Base-by-base conservation (phyloP, 2,113 vertebrate genomes). In the Poeciliopsis prolifica region DNA sequence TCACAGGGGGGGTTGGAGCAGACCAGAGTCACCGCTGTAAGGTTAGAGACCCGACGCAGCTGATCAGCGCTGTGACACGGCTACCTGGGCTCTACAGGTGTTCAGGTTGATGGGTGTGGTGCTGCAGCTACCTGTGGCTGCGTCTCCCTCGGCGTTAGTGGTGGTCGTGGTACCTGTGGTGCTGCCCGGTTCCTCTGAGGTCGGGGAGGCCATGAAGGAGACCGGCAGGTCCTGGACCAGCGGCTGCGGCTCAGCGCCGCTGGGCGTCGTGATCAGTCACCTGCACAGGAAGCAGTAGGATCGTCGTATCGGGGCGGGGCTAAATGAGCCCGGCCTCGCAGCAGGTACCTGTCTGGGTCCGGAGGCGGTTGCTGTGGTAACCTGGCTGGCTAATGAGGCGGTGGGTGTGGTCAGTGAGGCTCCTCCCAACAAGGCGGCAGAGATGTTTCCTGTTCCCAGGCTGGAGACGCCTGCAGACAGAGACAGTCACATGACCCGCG, bases 231-330 rank as follows among this genome's bases (percentile, higher is more conserved):
- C 96, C 33, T 97, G 96, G 26, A 96, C 95, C 51, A 58, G 51
- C 1, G 96, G 96, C 72, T 97, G 96, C 31, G 96, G 95, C 87
- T 97, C 97, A 0, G 96, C 96, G 0, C 97, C 96, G 17, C 95
- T 97, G 61, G 97, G 97, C 0, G 96, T 96, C 0, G 96, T 97
- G 84, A 98, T 97, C 58, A 98, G 93, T 98, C 78, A 98, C 97
- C 86, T 97, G 97, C 95, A 22, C 7, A 33, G 26, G 74, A 0
- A 33, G 33, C 1, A 48, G 11, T 5, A 19, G 28, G 29, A 15
- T 30, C 15, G 29, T 15, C 11, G 14, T 14, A 42, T 3, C 14
- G 40, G 40, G 40, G 13, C 40, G 13, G 40, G 40, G 4, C 40
- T 42, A 15, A 42, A 15, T 15, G 40, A 42, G 14, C 13, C 4